A percentile compares a stretch with the other conserved stretches of the same genome.
Evolutionary conservation across 2,797 vertebrate species (phyloP).

Genomic region (Pseudomugil tenellus): DNA sequence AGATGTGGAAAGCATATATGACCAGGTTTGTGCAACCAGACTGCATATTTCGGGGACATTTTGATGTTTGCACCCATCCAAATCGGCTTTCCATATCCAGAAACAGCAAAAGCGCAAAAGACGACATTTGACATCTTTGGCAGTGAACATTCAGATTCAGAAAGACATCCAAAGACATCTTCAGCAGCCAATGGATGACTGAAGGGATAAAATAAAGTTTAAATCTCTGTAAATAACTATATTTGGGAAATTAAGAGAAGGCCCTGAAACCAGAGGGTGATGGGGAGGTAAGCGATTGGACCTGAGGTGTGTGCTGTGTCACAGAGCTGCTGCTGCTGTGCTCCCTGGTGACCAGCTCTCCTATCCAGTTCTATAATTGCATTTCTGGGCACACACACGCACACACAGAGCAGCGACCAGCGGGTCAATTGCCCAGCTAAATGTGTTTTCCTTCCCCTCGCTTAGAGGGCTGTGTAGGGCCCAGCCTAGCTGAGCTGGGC

Average conservation of each 20-base stretch:
- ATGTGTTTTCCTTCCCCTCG: slow-evolving; percentile 81
- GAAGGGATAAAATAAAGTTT: not conserved
- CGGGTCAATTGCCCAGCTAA: slow-evolving; percentile 80
- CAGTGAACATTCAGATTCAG: too few relatives aligned
- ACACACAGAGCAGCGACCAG: slow-evolving; percentile 51
- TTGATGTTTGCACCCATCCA: too few relatives aligned
- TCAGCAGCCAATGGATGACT: not conserved
- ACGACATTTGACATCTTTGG: too few relatives aligned
- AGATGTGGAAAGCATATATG: too few relatives aligned
- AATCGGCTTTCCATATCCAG: too few relatives aligned
- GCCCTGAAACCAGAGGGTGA: slow-evolving; percentile 20
- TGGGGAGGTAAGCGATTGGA: slow-evolving; percentile 19
- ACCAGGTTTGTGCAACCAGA: too few relatives aligned
- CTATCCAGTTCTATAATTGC: slow-evolving; percentile 91
- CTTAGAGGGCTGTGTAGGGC: slow-evolving; percentile 52
- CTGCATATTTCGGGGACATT: too few relatives aligned
- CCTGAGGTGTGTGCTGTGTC: slow-evolving; percentile 52
- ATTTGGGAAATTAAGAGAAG: not conserved
- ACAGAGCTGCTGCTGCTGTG: slow-evolving; percentile 48
- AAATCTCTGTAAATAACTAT: not conserved
- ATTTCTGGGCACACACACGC: slow-evolving; percentile 76
- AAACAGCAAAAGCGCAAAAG: too few relatives aligned
- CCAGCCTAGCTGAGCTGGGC: slow-evolving; percentile 47
- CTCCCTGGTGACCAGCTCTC: slow-evolving; percentile 83
- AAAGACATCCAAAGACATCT: too few relatives aligned